Percentiles rank a stretch among this genome's conserved stretches.
These are phyloP conservation scores for Dryobates pubescens DNA, from an alignment of 2,797 vertebrate species.

Conservation along the genomic window DNA sequence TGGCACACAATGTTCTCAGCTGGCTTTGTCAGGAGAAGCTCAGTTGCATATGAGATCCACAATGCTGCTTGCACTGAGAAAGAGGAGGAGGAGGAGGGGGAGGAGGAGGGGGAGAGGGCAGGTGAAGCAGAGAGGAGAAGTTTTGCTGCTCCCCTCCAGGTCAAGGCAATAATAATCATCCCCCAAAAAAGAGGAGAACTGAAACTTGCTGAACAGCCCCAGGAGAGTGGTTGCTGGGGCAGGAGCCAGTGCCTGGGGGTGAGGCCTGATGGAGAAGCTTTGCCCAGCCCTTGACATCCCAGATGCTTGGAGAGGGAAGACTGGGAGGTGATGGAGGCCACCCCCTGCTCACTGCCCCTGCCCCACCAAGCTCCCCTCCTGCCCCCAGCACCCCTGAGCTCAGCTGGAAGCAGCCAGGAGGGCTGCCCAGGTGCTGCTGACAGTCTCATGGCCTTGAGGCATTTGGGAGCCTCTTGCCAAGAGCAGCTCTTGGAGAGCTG, in stretches of 20 bases:
- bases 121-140: not conserved
- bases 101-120: not conserved
- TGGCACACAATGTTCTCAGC: conserved; percentile 80
- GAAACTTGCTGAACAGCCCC: not conserved
- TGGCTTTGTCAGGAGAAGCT: conserved; percentile 68
- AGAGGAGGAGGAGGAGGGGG: not conserved
- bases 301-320: not conserved
- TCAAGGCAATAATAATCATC: not conserved
- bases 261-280: not conserved
- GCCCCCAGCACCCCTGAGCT: not conserved
- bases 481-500: not conserved
- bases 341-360: not conserved
- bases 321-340: not conserved
- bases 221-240: not conserved
- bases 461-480: not conserved
- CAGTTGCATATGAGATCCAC: conserved; percentile 67
- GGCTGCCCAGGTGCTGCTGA: not conserved
- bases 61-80: conserved; percentile 65
- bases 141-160: not conserved
- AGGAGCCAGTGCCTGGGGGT: not conserved
- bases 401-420: not conserved
- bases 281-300: not conserved
- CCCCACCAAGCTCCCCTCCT: too few species aligned
- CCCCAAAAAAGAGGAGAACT: not conserved
- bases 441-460: not conserved